phyloP scores from a whole-genome alignment of 2,797 vertebrate genomes.

The Epinephelus awoara region DNA sequence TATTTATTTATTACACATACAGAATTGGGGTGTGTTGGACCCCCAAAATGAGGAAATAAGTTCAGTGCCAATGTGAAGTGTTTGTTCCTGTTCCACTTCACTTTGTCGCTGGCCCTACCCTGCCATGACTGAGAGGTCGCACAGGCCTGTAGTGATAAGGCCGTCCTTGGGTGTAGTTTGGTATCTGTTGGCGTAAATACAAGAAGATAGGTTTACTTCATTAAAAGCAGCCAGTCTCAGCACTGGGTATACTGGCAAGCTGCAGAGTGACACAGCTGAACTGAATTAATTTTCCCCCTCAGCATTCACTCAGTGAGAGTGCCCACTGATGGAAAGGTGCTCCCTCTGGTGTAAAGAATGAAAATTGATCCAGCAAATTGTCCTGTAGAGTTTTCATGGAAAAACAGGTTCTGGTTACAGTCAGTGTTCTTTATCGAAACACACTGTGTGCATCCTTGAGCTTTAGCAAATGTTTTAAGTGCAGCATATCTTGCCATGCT shows the following conservation, averaged over 20 bases:
- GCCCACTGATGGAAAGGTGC: conserved; percentile 3
- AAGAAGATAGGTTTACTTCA: not conserved
- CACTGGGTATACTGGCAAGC: not conserved
- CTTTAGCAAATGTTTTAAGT: not conserved
- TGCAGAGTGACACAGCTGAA: not conserved
- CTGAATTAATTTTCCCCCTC: not conserved
- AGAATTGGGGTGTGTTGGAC: not conserved
- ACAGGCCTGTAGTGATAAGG: conserved; percentile 17
- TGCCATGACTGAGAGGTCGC: not conserved
- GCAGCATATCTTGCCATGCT: not conserved
- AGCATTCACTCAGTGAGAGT: not conserved
- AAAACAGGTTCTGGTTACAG: not conserved
- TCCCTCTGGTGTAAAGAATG: conserved; percentile 43
- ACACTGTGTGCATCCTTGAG: not conserved
- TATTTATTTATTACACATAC: not conserved
- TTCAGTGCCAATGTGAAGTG: not conserved
- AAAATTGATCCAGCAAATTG: not conserved
- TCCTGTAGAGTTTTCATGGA: not conserved
- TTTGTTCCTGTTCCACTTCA: conserved; percentile 32
- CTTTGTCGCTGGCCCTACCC: conserved; percentile 14
- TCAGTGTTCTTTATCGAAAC: not conserved
- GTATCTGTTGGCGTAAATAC: not conserved
- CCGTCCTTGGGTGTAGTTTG: not conserved
- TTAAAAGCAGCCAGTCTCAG: too few relatives aligned
- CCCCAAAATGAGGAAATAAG: conserved; percentile 24